Conservation (phyloP, 2,888 invertebrate genomes). For the Dione vanillae region DNA sequence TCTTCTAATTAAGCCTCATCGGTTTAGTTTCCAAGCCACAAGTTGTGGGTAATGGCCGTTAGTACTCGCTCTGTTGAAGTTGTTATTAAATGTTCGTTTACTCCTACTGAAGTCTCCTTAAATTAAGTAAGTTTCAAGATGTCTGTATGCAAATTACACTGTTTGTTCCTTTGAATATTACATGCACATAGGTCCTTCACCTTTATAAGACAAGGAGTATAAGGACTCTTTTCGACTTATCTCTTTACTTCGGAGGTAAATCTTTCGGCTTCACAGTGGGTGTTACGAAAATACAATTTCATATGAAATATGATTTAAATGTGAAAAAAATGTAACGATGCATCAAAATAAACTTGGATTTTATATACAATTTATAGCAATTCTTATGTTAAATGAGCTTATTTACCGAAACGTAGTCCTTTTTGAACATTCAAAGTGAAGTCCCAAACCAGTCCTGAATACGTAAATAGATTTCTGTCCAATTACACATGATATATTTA, state of each 20-base stretch:
- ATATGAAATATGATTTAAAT: conserved; percentile 15
- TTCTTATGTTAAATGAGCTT: conserved; percentile 17
- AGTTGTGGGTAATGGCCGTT: conserved; percentile 20
- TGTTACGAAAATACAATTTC: conserved; percentile 23
- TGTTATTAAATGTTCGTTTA: conserved; percentile 1
- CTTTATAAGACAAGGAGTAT: too few species aligned
- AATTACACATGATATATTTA: conserved; percentile 41
- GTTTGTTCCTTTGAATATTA: conserved; percentile 12
- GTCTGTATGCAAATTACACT: background rate
- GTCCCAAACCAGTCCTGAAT: conserved; percentile 26
- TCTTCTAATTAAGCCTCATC: conserved; percentile 25
- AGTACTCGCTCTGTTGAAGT: conserved; percentile 16
- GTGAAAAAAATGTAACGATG: background rate
- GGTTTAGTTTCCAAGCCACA: conserved; percentile 29
- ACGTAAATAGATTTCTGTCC: conserved; percentile 39
- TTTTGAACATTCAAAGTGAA: conserved; percentile 34
- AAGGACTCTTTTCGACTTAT: conserved; percentile 20
- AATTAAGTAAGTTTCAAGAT: background rate
- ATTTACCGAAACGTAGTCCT: conserved; percentile 12
- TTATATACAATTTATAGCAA: conserved; percentile 2
- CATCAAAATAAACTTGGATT: background rate
- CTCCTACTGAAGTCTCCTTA: background rate
- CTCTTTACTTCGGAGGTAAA: conserved; percentile 20
- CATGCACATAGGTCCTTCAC: conserved; percentile 19
- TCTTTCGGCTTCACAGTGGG: conserved; percentile 5